These are phyloP conservation scores for Lordiphosa collinella DNA, from an alignment of 1,140 invertebrate species.

Conservation along the genomic window DNA sequence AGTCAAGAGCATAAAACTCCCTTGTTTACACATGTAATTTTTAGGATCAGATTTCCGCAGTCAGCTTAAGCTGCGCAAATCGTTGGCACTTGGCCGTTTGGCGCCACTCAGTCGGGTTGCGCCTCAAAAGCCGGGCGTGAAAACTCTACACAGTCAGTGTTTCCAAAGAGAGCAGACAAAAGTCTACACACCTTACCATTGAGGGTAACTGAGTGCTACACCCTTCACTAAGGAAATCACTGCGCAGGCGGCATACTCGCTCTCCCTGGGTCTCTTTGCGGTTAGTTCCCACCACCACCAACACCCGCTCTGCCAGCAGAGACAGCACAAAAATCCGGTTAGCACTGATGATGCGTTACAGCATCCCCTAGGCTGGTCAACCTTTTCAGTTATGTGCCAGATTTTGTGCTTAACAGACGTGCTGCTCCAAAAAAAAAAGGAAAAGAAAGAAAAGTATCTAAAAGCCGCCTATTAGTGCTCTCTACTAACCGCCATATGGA, in stretches of 20 bases:
- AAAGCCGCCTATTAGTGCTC: slow-evolving; percentile 34
- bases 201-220: slow-evolving; percentile 46
- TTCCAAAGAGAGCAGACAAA: slow-evolving; percentile 1
- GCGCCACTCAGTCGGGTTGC: slow-evolving; percentile 51
- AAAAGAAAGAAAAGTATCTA: slow-evolving; percentile 3
- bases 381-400: slow-evolving; percentile 50
- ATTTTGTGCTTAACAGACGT: slow-evolving; percentile 58
- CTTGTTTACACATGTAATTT: slow-evolving; percentile 11
- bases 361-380: slow-evolving; percentile 57
- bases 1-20: not conserved
- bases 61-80: slow-evolving; percentile 52
- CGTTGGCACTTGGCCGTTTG: slow-evolving; percentile 38
- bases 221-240: slow-evolving; percentile 34
- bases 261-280: slow-evolving; percentile 1
- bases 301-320: no score
- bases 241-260: slow-evolving; percentile 42
- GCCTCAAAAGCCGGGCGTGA: slow-evolving; percentile 18
- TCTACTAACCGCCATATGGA: slow-evolving; percentile 55
- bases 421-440: slow-evolving; percentile 8
- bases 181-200: slow-evolving; percentile 1
- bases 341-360: slow-evolving; percentile 39
- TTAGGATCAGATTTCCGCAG: slow-evolving; percentile 5
- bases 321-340: slow-evolving; percentile 38
- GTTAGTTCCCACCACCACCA: slow-evolving; percentile 15
- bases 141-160: slow-evolving; percentile 3